Evolutionary conservation across 2,888 invertebrate species (phyloP), one percentile per base, ranked within the genome.

Genomic region (Drosophila fungiperda): DNA sequence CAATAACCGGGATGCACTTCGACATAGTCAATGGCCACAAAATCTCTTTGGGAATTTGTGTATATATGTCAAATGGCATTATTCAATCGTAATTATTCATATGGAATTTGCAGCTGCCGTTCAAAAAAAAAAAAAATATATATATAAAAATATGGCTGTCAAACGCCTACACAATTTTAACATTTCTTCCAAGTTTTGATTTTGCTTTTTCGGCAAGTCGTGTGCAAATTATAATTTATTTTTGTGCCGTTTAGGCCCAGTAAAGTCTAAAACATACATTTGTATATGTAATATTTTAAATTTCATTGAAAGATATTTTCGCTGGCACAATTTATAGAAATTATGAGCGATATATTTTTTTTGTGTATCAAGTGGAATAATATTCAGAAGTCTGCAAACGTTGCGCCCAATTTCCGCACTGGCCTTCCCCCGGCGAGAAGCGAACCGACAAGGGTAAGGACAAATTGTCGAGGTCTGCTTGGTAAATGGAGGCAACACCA

Each of bases 371-470:
- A 42, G 20, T 42, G n/a, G n/a, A 15, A 42, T 42, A 33, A 6
- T 17, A 58, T 12, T 54, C 23, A 15, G 15, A 45, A n/a, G 62
- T 55, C 40, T 48, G 45, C 50, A 59, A 20, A 17, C 26, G 78
- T 52, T 55, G 15, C 74, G 77, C 68, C 40, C 57, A 65, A 75
- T 75, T 75, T 69, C 75, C 75, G 65, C 40, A 15, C 57, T 64
- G 74, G 63, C 74, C 74, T 74, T 74, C 73, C 57, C 57, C n/a
- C 12, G 0, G 29, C 23, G 8, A 17, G 11, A 6, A 15, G n/a
- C 36, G 7, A n/a, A 54, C 32, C 53, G 38, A 67, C 83, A 73
- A 87, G 87, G 87, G 68, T 84, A 84, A 87, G 84, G 86, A 61
- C 67, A 76, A 40, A 42, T 61, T 36, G 63, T 45, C 42, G n/a